These are phyloP conservation scores for Hydropsyche tenuis DNA, from an alignment of 1,140 invertebrate genomes.

Conservation along the genomic window DNA sequence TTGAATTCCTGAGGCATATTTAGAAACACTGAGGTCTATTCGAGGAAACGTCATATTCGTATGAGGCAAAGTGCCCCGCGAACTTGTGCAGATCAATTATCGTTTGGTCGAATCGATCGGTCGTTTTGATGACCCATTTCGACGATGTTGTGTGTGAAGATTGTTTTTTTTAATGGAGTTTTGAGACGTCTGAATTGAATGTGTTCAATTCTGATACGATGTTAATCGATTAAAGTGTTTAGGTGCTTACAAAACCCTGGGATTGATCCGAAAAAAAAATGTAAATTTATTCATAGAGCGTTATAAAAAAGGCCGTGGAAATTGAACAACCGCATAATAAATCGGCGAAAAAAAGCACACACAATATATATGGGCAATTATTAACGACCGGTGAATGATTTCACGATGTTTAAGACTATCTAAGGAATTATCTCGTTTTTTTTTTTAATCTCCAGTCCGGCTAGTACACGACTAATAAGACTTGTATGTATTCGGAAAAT, in stretches of 20 bases:
- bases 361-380: constrained; percentile 9
- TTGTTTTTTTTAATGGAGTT: too few relatives aligned
- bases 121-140: too few relatives aligned
- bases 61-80: too few relatives aligned
- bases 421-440: constrained; percentile 22
- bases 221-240: too few relatives aligned
- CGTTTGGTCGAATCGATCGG: too few relatives aligned
- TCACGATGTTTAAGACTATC: constrained; percentile 10
- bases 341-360: constrained; percentile 9
- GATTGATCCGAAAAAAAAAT: constrained; percentile 11
- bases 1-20: too few relatives aligned
- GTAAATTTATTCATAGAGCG: constrained; percentile 36
- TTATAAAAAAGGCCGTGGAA: constrained; percentile 29
- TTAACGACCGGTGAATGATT: constrained; percentile 15
- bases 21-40: too few relatives aligned
- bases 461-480: not conserved
- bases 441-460: not conserved
- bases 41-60: too few relatives aligned
- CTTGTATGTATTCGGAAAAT: too few relatives aligned
- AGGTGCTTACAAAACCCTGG: constrained; percentile 1
- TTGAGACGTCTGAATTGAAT: too few relatives aligned
- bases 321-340: constrained; percentile 34
- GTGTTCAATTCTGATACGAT: not conserved
- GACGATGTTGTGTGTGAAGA: too few relatives aligned
- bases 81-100: too few relatives aligned